Evolutionary conservation across 2,113 vertebrate species (phyloP).

Genomic region (Tychaedon coryphoeus): DNA sequence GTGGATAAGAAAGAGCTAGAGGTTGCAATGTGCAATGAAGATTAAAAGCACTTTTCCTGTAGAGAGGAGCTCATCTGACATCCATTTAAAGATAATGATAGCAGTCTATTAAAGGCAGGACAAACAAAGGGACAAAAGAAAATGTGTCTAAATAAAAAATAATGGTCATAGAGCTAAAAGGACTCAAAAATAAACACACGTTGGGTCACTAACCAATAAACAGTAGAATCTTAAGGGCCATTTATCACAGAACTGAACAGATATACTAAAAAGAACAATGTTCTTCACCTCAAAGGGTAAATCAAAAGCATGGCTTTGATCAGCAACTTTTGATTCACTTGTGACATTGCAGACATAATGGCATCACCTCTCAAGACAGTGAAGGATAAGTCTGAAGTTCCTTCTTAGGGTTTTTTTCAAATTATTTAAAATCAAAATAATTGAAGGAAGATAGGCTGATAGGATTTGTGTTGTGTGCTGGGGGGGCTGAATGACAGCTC

Average conservation of each 20-base stretch:
- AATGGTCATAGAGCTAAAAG: neutral
- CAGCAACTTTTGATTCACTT: neutral
- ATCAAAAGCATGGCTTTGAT: neutral
- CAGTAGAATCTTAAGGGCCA: neutral
- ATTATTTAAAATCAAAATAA: neutral
- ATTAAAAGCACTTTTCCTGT: slow-evolving; percentile 38
- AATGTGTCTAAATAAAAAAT: slow-evolving; percentile 32
- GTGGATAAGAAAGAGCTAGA: slow-evolving; percentile 9
- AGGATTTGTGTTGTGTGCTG: neutral
- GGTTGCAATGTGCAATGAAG: slow-evolving; percentile 28
- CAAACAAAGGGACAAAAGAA: neutral
- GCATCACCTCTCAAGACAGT: neutral
- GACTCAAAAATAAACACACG: neutral
- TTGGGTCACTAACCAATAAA: neutral
- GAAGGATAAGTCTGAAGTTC: neutral
- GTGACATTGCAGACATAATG: neutral
- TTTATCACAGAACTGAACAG: neutral
- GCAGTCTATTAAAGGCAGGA: neutral
- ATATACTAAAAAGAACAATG: neutral
- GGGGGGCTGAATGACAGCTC: neutral
- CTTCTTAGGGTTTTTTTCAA: neutral
- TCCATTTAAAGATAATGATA: slow-evolving; percentile 45
- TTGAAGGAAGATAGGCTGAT: neutral
- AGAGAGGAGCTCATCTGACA: slow-evolving; percentile 7
- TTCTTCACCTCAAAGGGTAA: neutral